Evolutionary conservation across 2,113 vertebrate species (phyloP), one percentile per base, ranked within the genome.

Genomic region (Neodon shergylaensis): DNA sequence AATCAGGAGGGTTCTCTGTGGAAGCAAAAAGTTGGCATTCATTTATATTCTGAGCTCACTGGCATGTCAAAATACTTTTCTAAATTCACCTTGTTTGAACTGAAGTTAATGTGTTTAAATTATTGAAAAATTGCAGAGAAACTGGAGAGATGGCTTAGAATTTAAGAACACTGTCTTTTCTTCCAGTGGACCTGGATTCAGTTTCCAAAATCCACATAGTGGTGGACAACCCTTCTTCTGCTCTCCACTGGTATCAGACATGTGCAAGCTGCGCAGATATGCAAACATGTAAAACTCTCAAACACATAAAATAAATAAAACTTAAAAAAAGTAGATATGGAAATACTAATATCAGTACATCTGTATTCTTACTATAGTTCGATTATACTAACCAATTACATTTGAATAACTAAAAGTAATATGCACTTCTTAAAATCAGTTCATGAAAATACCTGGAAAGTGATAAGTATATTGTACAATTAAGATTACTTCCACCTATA

Each of bases 1-100:
- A 63, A 70, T n/a, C 74, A 28, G n/a, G 66, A 87, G 82, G 42
- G 1, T 87, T 88, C 36, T 74, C 39, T 88, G 42, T 58, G 85
- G 92, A 76, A 19, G 92, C 36, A 96, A 66, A 72, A 72, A 0
- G 36, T 52, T 90, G 47, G 85, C 17, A 1, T 6, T 87, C 1
- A 7, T 92, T 96, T 97, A 54, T 13, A 78, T 95, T 94, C 39
- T 86, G 79, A 83, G 0, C 1, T 79, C 86, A 77, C 26, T 4
- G 91, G 26, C 3, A 88, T 49, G 36, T 82, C 13, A 44, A 94
- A 94, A 14, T 24, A 92, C 0, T n/a, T 88, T 96, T 90, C 24
- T 49, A 95, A 65, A 96, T 89, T 76, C 44, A 88, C 91, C 33
- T 39, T 83, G 28, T 9, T 63, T 58, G 13, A 88, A 88, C 12